Percentiles rank a stretch among this genome's conserved stretches.
Conservation (phyloP, 53 echinoderm and acorn worm species). For the Antedon mediterranea region DNA sequence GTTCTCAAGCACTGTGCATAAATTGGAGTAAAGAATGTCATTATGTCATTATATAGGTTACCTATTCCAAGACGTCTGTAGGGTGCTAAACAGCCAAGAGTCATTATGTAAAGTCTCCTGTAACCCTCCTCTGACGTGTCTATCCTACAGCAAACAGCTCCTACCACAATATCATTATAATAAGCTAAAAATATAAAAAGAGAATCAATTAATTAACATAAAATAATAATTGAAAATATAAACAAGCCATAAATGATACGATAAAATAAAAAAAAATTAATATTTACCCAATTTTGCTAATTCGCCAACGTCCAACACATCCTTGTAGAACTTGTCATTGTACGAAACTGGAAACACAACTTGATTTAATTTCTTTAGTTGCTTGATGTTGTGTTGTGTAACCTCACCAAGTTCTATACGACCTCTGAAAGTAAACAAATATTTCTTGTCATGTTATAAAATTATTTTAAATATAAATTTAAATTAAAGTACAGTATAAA, state of each 20-base stretch:
- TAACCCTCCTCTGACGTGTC: constrained; percentile 80
- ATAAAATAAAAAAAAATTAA: no score
- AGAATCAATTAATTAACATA: no score
- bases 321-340: constrained; percentile 98
- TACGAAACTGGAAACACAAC: constrained; percentile 98
- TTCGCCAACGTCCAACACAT: constrained; percentile 96
- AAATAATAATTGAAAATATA: no score
- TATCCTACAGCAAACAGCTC: constrained; percentile 92
- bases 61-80: constrained; percentile 95
- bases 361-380: constrained; percentile 72
- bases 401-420: constrained; percentile 82
- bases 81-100: constrained; percentile 82
- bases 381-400: constrained; percentile 93
- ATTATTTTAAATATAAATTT: no score
- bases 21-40: no score
- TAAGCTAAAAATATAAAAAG: constrained; percentile 33
- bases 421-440: constrained; percentile 36
- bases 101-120: constrained; percentile 89
- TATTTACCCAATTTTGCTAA: constrained; percentile 83
- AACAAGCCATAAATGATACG: no score
- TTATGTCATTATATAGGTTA: no score
- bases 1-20: no score
- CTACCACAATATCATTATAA: constrained; percentile 95
- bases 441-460: no score
- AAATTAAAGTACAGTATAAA: no score